Percentiles rank a stretch among this genome's conserved stretches.
These are phyloP conservation scores for Radopholus similis DNA, from an alignment of 1,140 invertebrate genomes.

Conservation along the genomic window DNA sequence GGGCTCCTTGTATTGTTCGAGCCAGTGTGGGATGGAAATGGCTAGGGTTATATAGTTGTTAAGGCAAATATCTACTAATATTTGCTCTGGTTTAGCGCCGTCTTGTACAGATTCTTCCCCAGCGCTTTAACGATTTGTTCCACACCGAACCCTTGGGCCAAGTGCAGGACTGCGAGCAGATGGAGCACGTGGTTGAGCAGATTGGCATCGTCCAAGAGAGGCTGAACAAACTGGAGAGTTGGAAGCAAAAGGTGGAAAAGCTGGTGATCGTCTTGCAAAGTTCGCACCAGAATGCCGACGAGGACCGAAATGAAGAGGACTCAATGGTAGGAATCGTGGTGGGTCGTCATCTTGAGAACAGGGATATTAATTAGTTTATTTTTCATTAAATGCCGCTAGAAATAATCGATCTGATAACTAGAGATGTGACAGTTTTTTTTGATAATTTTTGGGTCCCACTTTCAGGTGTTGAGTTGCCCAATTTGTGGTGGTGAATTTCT, in stretches of 20 bases:
- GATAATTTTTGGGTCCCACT: neutral
- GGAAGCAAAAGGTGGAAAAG: constrained; percentile 11
- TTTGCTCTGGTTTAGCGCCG: neutral
- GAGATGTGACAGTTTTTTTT: no score
- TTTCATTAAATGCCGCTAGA: neutral
- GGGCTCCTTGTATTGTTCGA: constrained; percentile 89
- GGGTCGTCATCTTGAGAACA: no score
- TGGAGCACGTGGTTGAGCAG: constrained; percentile 11
- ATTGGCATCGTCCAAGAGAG: constrained; percentile 15
- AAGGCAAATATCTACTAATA: constrained; percentile 65
- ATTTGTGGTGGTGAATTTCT: constrained; percentile 40
- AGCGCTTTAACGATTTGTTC: constrained; percentile 23
- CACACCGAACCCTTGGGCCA: constrained; percentile 9
- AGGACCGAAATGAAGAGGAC: constrained; percentile 34
- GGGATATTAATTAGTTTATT: neutral
- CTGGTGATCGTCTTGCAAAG: constrained; percentile 6
- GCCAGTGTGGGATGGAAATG: constrained; percentile 84
- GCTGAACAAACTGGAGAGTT: constrained; percentile 26
- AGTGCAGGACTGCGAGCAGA: constrained; percentile 1
- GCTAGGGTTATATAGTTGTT: constrained; percentile 65
- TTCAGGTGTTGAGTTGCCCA: constrained; percentile 39
- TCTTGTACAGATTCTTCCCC: constrained; percentile 26
- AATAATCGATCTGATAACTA: no score
- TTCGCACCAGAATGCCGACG: neutral
- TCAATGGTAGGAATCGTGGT: no score